Evolutionary conservation across 2,888 invertebrate genomes (phyloP), one percentile per base, ranked within the genome.

Genomic region (Cheilosia soror): DNA sequence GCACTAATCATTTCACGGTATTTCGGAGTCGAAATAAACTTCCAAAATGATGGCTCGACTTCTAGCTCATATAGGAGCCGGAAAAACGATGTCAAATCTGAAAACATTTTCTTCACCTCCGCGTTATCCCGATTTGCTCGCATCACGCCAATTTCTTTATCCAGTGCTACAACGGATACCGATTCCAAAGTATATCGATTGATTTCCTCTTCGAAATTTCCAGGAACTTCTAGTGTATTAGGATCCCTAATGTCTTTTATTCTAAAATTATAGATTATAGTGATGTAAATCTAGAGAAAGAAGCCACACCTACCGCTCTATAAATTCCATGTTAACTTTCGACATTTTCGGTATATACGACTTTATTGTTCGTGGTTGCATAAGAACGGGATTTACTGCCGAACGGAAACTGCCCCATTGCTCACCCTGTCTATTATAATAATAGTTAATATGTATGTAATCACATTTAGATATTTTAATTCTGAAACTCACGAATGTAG

Each of bases 401-500:
- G 94, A 93, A 15, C 96, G 93, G 87, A 96, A 93, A 66, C 94
- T 93, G 53, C 94, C 93, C 96, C 96, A 96, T 87, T 94, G 93
- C n/a, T 94, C 93, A 1, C 95, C 95, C 91, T 95, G 94, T 4
- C 94, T 94, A 88, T 49, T 44, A 25, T 25, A 20, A 7, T 20
- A 1, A 9, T 47, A 47, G 5, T 33, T 33, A 2, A 33, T 33
- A 9, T 33, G 37, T 44, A 44, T 5, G 13, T 44, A 0, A 0
- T 4, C 4, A 44, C 6, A n/a, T 0, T 5, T 44, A 4, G 13
- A 15, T 47, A 9, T 37, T 2, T 47, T 44, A 0, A 0, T 7
- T 47, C 15, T 47, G 7, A 15, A 42, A 37, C 80, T 63, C 69
- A 88, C 87, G 87, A 79, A 11, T 65, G 71, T 7, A 83, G 9